Percentiles rank a stretch among this genome's conserved stretches.
Evolutionary conservation across 2,888 invertebrate genomes (phyloP).

Genomic region (Callosobruchus maculatus): DNA sequence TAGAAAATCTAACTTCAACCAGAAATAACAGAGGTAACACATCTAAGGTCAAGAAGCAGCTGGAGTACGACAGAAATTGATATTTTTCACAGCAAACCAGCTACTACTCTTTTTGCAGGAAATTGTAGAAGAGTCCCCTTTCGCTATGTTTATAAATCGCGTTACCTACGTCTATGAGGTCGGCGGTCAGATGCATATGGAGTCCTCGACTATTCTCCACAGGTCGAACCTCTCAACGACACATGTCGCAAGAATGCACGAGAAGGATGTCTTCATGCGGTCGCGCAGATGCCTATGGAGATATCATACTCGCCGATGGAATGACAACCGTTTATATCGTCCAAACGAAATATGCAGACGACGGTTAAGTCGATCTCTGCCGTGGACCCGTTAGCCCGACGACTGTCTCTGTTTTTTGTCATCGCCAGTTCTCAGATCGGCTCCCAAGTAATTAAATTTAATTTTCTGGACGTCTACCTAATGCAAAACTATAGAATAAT

Average conservation of each 20-base stretch:
- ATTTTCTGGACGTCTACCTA: not conserved
- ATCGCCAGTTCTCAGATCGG: not conserved
- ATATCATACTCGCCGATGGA: conserved; percentile 44
- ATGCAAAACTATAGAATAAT: no score
- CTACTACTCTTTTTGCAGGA: no score
- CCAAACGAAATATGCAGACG: not conserved
- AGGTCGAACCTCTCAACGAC: conserved; percentile 21
- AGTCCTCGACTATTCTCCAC: not conserved
- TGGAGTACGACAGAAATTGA: no score
- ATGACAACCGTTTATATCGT: conserved; percentile 31
- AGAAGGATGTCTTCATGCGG: conserved; percentile 30
- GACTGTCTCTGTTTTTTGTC: not conserved
- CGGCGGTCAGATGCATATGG: not conserved
- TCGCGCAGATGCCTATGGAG: conserved; percentile 45
- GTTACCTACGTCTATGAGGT: not conserved
- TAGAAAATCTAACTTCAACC: no score
- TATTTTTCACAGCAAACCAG: no score
- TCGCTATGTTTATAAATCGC: not conserved
- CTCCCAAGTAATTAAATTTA: conserved; percentile 6
- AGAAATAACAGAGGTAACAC: no score
- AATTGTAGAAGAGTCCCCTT: not conserved
- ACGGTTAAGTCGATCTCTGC: not conserved
- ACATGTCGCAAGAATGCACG: conserved; percentile 43
- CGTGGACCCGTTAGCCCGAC: not conserved
- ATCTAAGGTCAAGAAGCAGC: no score